These are phyloP conservation scores for Tichodroma muraria DNA, from an alignment of 2,113 vertebrate species.

Conservation along the genomic window DNA sequence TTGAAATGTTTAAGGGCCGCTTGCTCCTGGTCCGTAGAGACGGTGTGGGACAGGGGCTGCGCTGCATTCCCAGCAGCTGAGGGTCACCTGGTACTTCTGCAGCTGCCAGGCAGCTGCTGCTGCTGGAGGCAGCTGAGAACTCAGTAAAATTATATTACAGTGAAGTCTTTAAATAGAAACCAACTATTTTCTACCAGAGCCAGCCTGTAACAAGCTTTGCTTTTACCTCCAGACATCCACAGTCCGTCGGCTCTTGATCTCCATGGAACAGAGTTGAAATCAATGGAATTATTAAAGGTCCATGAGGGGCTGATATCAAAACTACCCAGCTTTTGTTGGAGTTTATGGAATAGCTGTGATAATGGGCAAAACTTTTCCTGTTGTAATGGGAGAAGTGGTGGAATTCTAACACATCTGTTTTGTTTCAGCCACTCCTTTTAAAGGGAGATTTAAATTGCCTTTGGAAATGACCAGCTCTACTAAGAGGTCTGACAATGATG, in stretches of 20 bases:
- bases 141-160: neutral
- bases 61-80: neutral
- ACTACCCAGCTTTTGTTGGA: neutral
- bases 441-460: constrained; percentile 70
- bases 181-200: neutral
- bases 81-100: neutral
- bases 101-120: neutral
- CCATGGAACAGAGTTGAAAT: neutral
- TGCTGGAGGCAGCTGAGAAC: neutral
- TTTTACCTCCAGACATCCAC: neutral
- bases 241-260: neutral
- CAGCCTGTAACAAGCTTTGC: neutral
- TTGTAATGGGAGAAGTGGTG: neutral
- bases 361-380: neutral
- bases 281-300: neutral
- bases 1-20: neutral
- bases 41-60: neutral
- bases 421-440: constrained; percentile 65
- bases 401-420: neutral
- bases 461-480: constrained; percentile 72
- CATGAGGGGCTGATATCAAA: neutral
- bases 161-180: neutral
- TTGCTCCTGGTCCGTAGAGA: neutral
- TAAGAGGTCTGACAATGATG: constrained; percentile 28
- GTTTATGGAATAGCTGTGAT: neutral